Evolutionary conservation across 2,113 vertebrate species (phyloP).

Genomic region (Mobula hypostoma): DNA sequence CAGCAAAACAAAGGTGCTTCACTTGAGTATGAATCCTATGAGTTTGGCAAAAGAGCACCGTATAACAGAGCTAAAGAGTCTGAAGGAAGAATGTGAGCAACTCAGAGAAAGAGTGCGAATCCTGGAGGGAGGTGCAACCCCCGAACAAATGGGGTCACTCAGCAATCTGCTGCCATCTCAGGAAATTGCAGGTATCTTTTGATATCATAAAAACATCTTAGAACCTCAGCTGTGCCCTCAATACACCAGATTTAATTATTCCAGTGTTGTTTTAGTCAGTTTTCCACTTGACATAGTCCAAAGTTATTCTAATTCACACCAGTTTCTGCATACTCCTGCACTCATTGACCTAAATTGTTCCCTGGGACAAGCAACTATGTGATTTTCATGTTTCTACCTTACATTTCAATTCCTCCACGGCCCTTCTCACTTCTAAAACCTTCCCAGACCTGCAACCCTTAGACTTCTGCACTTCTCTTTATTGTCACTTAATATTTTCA

Average conservation of each 20-base stretch:
- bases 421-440: neutral
- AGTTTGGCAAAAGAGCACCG: constrained; percentile 71
- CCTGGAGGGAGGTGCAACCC: constrained; percentile 59
- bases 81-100: constrained; percentile 68
- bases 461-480: neutral
- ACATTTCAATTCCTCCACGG: neutral
- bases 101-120: constrained; percentile 66
- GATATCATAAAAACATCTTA: neutral
- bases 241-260: neutral
- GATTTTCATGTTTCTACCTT: neutral
- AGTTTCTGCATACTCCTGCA: neutral
- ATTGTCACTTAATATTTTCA: too few species aligned
- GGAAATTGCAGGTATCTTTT: constrained; percentile 72
- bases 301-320: neutral
- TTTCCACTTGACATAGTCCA: neutral
- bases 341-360: neutral
- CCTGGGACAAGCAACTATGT: neutral
- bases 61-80: constrained; percentile 63
- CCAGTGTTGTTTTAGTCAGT: neutral
- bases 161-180: constrained; percentile 64
- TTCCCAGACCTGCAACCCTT: neutral
- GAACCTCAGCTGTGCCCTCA: neutral
- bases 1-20: constrained; percentile 74
- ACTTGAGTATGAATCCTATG: constrained; percentile 79
- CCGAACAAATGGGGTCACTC: constrained; percentile 48